These are phyloP conservation scores for Helicoverpa zea DNA, from an alignment of 1,140 invertebrate genomes.

Conservation along the genomic window DNA sequence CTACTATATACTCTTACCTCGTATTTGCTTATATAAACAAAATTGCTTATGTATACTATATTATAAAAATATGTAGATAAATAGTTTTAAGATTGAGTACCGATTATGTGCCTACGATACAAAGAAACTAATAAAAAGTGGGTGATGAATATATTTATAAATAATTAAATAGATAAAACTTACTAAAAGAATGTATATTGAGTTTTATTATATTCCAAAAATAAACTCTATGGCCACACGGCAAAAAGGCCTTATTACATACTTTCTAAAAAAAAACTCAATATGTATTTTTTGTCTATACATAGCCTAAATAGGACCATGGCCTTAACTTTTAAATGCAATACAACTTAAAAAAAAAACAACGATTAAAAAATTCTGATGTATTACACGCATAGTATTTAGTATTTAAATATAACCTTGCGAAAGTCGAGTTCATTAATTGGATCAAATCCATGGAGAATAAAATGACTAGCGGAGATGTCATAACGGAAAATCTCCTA, in stretches of 20 bases:
- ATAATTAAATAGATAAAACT: constrained; percentile 53
- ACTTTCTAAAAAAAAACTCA: not conserved
- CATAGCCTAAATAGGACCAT: constrained; percentile 31
- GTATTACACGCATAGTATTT: constrained; percentile 51
- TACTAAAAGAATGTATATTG: constrained; percentile 19
- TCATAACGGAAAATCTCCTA: too few species aligned
- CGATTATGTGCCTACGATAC: constrained; percentile 68
- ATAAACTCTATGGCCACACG: not conserved
- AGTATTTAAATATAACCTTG: not conserved
- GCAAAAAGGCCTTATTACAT: not conserved
- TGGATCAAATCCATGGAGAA: too few species aligned
- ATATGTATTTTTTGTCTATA: not conserved
- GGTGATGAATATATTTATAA: constrained; percentile 56
- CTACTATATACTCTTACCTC: constrained; percentile 44
- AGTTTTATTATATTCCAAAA: not conserved
- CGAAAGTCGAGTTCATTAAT: not conserved
- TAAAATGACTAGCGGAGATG: too few species aligned
- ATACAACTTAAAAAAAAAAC: constrained; percentile 9
- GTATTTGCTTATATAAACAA: constrained; percentile 42
- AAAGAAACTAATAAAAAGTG: constrained; percentile 52
- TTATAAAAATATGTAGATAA: constrained; percentile 32
- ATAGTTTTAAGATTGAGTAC: constrained; percentile 54
- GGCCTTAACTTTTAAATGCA: constrained; percentile 33
- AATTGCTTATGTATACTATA: constrained; percentile 30
- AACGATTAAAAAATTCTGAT: constrained; percentile 57